Conservation (phyloP, 2,113 vertebrate species). For the Orycteropus afer region DNA sequence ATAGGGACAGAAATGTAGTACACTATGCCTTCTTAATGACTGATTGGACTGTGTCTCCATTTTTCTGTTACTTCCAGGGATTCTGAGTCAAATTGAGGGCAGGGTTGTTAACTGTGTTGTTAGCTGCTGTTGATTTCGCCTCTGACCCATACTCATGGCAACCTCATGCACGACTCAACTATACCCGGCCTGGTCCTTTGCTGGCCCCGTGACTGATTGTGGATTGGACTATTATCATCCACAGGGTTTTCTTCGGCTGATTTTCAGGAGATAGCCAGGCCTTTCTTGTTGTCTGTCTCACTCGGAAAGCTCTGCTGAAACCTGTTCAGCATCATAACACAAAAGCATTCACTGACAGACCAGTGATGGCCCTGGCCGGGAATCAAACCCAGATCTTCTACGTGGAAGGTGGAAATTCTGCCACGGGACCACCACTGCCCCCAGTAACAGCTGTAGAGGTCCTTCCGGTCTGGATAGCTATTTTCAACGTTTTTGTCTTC, state of each 20-base stretch:
- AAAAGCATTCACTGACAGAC: not conserved
- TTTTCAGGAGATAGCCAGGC: not conserved
- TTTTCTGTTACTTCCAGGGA: not conserved
- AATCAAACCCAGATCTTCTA: not conserved
- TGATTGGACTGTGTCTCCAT: not conserved
- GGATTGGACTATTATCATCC: not conserved
- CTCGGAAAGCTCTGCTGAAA: not conserved
- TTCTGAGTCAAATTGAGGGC: not conserved
- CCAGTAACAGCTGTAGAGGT: not conserved
- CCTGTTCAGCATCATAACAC: not conserved
- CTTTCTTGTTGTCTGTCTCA: not conserved
- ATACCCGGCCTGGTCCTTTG: not conserved
- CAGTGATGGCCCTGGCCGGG: not conserved
- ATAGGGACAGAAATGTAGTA: not conserved
- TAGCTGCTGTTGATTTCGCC: too few relatives aligned
- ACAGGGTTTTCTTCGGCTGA: not conserved
- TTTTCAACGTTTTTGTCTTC: slow-evolving; percentile 42
- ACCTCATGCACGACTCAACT: not conserved
- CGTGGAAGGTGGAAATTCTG: not conserved
- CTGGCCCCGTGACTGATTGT: not conserved
- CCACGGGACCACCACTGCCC: not conserved
- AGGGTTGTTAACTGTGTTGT: not conserved
- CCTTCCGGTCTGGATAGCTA: not conserved
- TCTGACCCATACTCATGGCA: not conserved
- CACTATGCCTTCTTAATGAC: not conserved